Conservation (phyloP, 1,140 invertebrate genomes). For the Drosophila kepulauana region DNA sequence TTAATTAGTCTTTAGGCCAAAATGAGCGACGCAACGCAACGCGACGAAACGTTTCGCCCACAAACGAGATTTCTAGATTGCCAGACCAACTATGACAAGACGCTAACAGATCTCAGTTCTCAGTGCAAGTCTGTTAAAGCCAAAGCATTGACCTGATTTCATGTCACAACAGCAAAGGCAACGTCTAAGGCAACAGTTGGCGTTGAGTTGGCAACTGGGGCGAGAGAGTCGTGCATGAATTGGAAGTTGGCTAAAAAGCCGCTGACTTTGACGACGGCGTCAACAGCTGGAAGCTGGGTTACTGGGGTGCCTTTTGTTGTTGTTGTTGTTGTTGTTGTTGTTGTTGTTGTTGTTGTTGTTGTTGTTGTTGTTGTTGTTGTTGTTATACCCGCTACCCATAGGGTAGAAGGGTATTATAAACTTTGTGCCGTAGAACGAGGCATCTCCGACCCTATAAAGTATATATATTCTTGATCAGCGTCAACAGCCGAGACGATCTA, state of each 20-base stretch:
- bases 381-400: no score
- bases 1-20: slow-evolving; percentile 52
- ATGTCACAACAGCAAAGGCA: slow-evolving; percentile 24
- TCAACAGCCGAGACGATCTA: no score
- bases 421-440: no score
- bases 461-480: no score
- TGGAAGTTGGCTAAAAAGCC: slow-evolving; percentile 22
- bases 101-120: slow-evolving; percentile 44
- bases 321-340: not conserved
- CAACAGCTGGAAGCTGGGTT: slow-evolving; percentile 29
- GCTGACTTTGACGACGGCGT: slow-evolving; percentile 11
- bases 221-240: slow-evolving; percentile 34
- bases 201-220: slow-evolving; percentile 58
- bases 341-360: no score
- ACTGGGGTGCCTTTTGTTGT: slow-evolving; percentile 7
- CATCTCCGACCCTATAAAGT: no score
- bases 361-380: no score
- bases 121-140: slow-evolving; percentile 10
- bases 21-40: not conserved
- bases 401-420: no score
- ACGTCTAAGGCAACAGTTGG: slow-evolving; percentile 51
- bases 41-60: not conserved
- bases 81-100: slow-evolving; percentile 30
- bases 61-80: slow-evolving; percentile 18
- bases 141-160: slow-evolving; percentile 76